Conservation (phyloP, 1,140 invertebrate species). For the Bombus impatiens region DNA sequence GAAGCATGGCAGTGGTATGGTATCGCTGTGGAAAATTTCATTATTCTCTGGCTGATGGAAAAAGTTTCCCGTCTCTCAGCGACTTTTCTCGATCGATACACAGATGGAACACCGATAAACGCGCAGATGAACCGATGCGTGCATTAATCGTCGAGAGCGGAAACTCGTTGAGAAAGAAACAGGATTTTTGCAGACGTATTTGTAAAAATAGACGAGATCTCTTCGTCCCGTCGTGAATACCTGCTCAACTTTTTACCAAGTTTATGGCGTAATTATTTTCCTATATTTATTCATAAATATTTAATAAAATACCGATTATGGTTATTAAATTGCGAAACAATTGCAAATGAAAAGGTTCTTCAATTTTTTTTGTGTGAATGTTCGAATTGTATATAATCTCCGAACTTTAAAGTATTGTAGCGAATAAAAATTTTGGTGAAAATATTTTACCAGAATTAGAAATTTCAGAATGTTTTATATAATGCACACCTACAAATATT, state of each 20-base stretch:
- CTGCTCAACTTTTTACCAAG: not conserved
- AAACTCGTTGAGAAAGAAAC: constrained; percentile 27
- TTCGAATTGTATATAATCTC: too few relatives aligned
- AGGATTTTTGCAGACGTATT: constrained; percentile 11
- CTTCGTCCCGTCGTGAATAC: not conserved
- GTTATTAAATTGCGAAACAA: not conserved
- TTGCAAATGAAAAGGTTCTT: not conserved
- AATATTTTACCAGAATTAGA: too few relatives aligned
- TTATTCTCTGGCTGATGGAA: constrained; percentile 61
- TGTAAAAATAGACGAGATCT: constrained; percentile 18
- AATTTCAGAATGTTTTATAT: too few relatives aligned
- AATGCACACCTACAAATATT: too few relatives aligned
- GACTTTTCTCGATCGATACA: constrained; percentile 48
- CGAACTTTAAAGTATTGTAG: too few relatives aligned
- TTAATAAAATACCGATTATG: not conserved
- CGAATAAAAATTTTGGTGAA: too few relatives aligned
- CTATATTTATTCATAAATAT: not conserved
- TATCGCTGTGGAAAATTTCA: constrained; percentile 57
- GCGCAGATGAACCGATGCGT: constrained; percentile 19
- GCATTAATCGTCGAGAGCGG: constrained; percentile 32
- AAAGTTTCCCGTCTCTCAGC: constrained; percentile 54
- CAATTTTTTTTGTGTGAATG: too few relatives aligned
- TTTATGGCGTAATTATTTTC: not conserved
- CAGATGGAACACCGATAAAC: constrained; percentile 55
- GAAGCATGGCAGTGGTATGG: not conserved